Percentiles rank a stretch among this genome's conserved stretches.
These are phyloP conservation scores for Orthonyx spaldingii DNA, from an alignment of 2,113 vertebrate genomes.

Conservation along the genomic window DNA sequence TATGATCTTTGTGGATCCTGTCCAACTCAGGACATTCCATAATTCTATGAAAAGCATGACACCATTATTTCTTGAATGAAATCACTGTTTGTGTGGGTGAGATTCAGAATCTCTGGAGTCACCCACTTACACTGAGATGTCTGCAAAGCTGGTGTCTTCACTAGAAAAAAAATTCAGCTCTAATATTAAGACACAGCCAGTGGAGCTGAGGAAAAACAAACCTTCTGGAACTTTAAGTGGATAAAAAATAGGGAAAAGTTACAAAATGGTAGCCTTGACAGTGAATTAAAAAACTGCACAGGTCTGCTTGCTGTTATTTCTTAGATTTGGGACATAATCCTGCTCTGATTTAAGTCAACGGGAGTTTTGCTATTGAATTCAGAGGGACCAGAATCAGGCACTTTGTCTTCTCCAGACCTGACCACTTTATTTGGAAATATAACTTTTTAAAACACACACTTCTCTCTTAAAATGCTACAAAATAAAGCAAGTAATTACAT, in stretches of 20 bases:
- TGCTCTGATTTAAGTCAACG: not conserved
- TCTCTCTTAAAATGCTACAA: conserved; percentile 52
- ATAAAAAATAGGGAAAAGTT: not conserved
- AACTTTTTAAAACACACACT: conserved; percentile 43
- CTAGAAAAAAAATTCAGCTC: not conserved
- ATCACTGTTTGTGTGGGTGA: not conserved
- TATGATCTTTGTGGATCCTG: not conserved
- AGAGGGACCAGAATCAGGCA: not conserved
- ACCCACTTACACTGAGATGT: not conserved
- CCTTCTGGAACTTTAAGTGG: not conserved
- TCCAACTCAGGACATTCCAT: not conserved
- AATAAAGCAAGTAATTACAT: conserved; percentile 50
- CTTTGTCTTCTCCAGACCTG: conserved; percentile 31
- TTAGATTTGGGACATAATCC: not conserved
- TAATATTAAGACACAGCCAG: not conserved
- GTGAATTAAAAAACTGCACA: not conserved
- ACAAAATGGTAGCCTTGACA: not conserved
- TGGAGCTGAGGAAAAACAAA: not conserved
- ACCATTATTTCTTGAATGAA: not conserved
- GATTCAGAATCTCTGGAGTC: not conserved
- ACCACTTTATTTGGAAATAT: conserved; percentile 37
- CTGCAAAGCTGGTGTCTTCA: not conserved
- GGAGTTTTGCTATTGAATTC: conserved; percentile 14
- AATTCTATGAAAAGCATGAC: not conserved
- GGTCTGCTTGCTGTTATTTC: not conserved